Conservation (phyloP, 2,797 vertebrate species). For the Epinephelus coioides region DNA sequence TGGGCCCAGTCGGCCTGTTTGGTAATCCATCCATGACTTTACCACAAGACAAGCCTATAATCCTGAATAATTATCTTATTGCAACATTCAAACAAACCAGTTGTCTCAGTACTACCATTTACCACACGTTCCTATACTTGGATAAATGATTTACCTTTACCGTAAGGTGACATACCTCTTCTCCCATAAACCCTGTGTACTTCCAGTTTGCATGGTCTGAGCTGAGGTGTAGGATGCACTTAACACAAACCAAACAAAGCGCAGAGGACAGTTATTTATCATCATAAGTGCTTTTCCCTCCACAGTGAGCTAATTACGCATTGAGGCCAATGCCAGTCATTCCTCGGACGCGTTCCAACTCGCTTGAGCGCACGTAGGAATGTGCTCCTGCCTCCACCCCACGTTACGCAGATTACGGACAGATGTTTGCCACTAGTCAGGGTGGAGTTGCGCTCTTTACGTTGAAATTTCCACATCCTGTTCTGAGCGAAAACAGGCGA, state of each 20-base stretch:
- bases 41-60: constrained; percentile 3
- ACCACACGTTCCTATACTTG: not conserved
- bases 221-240: constrained; percentile 38
- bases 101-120: not conserved
- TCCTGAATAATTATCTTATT: not conserved
- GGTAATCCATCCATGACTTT: too few relatives aligned
- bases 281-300: constrained; percentile 39
- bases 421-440: constrained; percentile 79
- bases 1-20: too few relatives aligned
- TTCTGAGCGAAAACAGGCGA: constrained; percentile 44
- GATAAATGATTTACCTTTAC: constrained; percentile 24
- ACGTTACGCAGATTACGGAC: constrained; percentile 77
- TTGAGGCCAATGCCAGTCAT: constrained; percentile 65
- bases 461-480: constrained; percentile 76
- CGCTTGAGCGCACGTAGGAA: constrained; percentile 71
- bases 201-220: constrained; percentile 16
- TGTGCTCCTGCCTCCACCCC: constrained; percentile 71
- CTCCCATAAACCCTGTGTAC: constrained; percentile 5
- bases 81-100: constrained; percentile 15
- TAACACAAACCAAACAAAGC: constrained; percentile 11
- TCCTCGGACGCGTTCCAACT: constrained; percentile 79
- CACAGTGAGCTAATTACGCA: constrained; percentile 7
- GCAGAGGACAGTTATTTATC: constrained; percentile 19
- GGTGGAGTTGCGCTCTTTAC: constrained; percentile 84
- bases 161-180: not conserved